Base-by-base conservation (phyloP, 1,140 invertebrate genomes). In the Rhysida immarginata region DNA sequence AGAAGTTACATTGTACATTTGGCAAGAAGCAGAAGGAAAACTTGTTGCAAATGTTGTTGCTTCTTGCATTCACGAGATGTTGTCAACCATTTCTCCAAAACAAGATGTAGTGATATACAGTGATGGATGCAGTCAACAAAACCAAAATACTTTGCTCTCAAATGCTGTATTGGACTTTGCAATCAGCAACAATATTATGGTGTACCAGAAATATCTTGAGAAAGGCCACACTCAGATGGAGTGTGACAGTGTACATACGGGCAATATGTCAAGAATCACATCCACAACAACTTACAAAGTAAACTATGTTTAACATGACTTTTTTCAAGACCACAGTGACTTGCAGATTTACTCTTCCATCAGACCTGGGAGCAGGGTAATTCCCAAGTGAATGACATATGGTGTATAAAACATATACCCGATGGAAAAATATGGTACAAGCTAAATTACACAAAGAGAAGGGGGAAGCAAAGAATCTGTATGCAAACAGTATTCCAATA, bases 141-240 rank as follows among this genome's bases (percentile, higher is more conserved):
- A 69, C 55, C 54, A 63, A 53, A 70, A 69, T 53, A 42, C 44
- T 14, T 60, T 62, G 5, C 23, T 72, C 24, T 53, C 64, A 11
- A 71, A 70, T 63, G 65, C 65, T 2, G 55, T 70, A 23, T 42
- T 65, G 13, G 43, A 56, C 27, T 61, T 67, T 25, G 60, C 65
- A 24, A 52, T 43, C 13, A 62, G 59, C 52, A 59, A 54, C 23
- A 61, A 64, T 5, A 59, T 68, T 20, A 59, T 48, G 1, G 68
- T 73, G 52, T 59, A 53, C 20, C 71, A 72, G 58, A 72, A 71
- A 58, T 72, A 61, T 61, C 57, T 72, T 16, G 66, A 67, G 59
- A 61, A 60, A 27, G 70, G 70, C 5, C 70, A 73, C 54, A 71
- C 68, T 20, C 68, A 70, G 54, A 73, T 71, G 66, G 69, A 72